A percentile compares a stretch with the other conserved stretches of the same genome.
Evolutionary conservation across 2,888 invertebrate species (phyloP).

Genomic region (Nysson spinosus): DNA sequence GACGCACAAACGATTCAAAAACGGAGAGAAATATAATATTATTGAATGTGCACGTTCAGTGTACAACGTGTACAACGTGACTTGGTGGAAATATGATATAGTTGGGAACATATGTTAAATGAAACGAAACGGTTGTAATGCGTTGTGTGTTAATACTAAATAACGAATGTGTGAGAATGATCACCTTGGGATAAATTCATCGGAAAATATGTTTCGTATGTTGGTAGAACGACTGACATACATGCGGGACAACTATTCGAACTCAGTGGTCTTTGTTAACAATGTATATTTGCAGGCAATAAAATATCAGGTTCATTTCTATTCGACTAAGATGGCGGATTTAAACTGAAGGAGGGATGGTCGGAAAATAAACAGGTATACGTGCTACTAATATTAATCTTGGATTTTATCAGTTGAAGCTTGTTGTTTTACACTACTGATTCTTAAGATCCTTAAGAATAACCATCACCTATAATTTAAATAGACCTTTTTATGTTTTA

Average conservation of each 20-base stretch:
- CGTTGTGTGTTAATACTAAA: constrained; percentile 13
- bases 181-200: constrained; percentile 38
- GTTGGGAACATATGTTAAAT: constrained; percentile 2
- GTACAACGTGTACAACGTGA: neutral
- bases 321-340: too few relatives aligned
- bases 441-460: too few relatives aligned
- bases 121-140: constrained; percentile 19
- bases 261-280: too few relatives aligned
- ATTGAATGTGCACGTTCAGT: neutral
- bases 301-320: too few relatives aligned
- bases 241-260: neutral
- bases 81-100: neutral
- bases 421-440: too few relatives aligned
- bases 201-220: constrained; percentile 60
- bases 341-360: too few relatives aligned
- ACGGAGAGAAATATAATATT: neutral
- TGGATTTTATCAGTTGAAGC: too few relatives aligned
- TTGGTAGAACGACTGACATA: constrained; percentile 28
- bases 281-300: too few relatives aligned
- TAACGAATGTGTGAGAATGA: constrained; percentile 22
- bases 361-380: too few relatives aligned
- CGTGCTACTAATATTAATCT: too few relatives aligned
- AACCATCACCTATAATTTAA: too few relatives aligned
- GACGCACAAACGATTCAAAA: constrained; percentile 55
- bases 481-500: too few relatives aligned